Evolutionary conservation across 2,888 invertebrate species (phyloP).

Genomic region (Linnaemya tessellans): DNA sequence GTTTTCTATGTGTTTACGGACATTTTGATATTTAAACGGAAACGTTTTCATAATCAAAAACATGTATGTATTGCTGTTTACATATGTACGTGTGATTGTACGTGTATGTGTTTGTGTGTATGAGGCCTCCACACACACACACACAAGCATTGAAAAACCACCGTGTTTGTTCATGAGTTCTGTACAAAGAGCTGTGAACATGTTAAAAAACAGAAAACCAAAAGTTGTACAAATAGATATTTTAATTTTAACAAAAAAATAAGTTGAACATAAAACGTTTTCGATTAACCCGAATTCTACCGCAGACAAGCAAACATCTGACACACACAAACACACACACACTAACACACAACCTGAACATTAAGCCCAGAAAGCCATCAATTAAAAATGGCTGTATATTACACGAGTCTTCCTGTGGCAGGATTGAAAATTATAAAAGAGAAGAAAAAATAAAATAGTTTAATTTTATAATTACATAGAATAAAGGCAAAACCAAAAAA

Average conservation of each 20-base stretch:
- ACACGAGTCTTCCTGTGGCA: neutral
- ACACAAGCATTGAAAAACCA: conserved; percentile 1
- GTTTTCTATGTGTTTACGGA: neutral
- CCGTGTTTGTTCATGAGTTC: neutral
- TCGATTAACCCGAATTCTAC: conserved; percentile 61
- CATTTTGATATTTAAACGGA: conserved; percentile 24
- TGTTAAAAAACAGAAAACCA: conserved; percentile 8
- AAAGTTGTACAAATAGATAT: conserved; percentile 45
- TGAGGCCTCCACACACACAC: neutral
- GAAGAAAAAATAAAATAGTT: neutral
- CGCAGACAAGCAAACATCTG: conserved; percentile 13
- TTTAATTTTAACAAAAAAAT: conserved; percentile 31
- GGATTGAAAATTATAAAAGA: neutral
- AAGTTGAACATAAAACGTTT: conserved; percentile 51
- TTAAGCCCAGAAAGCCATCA: conserved; percentile 33
- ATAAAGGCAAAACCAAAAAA: neutral
- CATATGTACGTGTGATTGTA: neutral
- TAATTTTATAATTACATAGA: neutral
- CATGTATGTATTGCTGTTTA: conserved; percentile 30
- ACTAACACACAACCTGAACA: neutral
- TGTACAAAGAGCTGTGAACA: neutral
- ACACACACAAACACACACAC: neutral
- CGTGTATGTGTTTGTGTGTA: neutral
- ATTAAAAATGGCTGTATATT: conserved; percentile 24
- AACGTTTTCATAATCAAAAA: conserved; percentile 40